phyloP scores from a whole-genome alignment of 2,888 invertebrate genomes.

The Cylloceria caligata region DNA sequence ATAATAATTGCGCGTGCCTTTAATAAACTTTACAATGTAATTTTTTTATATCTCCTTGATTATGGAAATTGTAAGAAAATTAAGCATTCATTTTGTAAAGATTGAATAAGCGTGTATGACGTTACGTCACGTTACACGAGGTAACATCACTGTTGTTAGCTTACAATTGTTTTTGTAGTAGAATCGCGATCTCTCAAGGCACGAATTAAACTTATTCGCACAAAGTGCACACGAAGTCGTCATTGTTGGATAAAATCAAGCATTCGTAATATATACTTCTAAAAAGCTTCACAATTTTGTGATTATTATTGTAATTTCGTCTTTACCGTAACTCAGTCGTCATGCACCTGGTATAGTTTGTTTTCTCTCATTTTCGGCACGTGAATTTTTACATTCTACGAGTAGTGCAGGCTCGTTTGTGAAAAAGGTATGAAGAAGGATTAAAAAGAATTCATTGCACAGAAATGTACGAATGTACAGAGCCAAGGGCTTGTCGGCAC shows the following conservation, averaged over 20 bases:
- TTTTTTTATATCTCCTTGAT: no score
- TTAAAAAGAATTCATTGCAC: not conserved
- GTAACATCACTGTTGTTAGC: no score
- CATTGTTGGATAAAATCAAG: not conserved
- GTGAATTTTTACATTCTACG: not conserved
- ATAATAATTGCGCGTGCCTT: no score
- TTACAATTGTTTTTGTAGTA: no score
- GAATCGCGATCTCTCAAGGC: no score
- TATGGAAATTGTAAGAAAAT: no score
- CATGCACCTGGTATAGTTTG: not conserved
- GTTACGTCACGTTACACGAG: no score
- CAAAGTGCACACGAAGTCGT: not conserved
- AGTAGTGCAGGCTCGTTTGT: not conserved
- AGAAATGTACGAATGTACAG: not conserved
- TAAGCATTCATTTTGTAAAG: no score
- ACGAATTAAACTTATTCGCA: not conserved
- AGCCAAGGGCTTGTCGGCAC: not conserved
- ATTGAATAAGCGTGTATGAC: no score
- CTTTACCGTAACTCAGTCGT: not conserved
- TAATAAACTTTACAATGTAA: no score
- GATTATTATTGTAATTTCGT: constrained; percentile 6
- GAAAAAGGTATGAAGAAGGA: constrained; percentile 2
- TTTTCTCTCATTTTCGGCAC: not conserved
- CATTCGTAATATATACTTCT: not conserved
- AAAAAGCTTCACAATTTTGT: not conserved